Evolutionary conservation across 2,113 vertebrate genomes (phyloP), one percentile per base, ranked within the genome.

Genomic region (Halcyon senegalensis): DNA sequence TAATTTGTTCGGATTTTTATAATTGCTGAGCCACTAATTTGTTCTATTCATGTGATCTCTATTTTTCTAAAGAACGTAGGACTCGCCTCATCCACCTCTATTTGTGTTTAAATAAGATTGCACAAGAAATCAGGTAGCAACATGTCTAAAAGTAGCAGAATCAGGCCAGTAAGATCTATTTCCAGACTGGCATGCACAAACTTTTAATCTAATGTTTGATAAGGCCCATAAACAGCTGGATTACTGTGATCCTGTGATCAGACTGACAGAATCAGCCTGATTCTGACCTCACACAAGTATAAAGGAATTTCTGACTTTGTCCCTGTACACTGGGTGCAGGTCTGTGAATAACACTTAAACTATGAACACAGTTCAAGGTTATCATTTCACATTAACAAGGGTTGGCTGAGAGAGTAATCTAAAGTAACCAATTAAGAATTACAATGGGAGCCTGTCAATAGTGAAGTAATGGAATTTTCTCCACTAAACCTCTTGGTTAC

Each of bases 391-490:
- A 91, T 96, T 96, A 97, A 96, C 94, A 79, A 85, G 81, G 44
- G 39, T 7, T 97, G 94, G 87, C 89, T 87, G 89, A 87, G 89
- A 95, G 77, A 88, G 66, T 89, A 95, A 96, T 95, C 94, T 95
- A 84, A 96, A 95, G 94, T 97, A 97, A 96, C 94, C 91, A 93
- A 83, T 97, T 97, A 94, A 96, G 84, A 93, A 94, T 94, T 70
- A 89, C 82, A 69, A n/a, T 87, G 74, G 58, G 35, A 93, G 62
- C 53, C 81, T 82, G 55, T 78, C 9, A 2, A 2, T 30, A 58
- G 31, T 94, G 90, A 95, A 97, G 88, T 95, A 13, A 92, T 81
- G 94, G 94, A 96, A 96, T 96, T 96, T 96, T 96, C 81, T 96
- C 58, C 39, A 27, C 15, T 13, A 82, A 87, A 87, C 33, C 33